Conservation (phyloP, 2,888 invertebrate species). For the Tineola bisselliella region DNA sequence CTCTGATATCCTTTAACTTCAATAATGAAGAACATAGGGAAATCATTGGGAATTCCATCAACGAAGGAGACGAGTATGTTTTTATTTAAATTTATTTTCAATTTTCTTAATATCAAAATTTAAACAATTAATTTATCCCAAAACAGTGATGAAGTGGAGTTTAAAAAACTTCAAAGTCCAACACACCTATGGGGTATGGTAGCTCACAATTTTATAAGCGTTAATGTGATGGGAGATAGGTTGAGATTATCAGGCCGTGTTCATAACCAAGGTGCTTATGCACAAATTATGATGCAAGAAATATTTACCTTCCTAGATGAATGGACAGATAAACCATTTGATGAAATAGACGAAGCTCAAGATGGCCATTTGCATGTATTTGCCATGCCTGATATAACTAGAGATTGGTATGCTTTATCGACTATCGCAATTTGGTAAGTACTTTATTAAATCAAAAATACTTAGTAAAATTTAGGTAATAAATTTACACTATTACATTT, state of each 20-base stretch:
- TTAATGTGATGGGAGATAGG: slow-evolving; percentile 33
- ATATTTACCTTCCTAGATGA: slow-evolving; percentile 33
- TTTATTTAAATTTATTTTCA: background rate
- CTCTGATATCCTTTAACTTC: slow-evolving; percentile 46
- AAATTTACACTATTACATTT: background rate
- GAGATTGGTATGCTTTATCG: slow-evolving; percentile 46
- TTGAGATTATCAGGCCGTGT: slow-evolving; percentile 34
- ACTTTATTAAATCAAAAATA: background rate
- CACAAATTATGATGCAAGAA: slow-evolving; percentile 37
- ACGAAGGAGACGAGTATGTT: slow-evolving; percentile 37
- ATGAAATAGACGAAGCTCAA: slow-evolving; percentile 37
- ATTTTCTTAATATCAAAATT: background rate
- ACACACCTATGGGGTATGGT: slow-evolving; percentile 45
- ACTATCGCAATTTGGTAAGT: slow-evolving; percentile 54
- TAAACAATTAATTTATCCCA: background rate
- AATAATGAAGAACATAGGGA: slow-evolving; percentile 32
- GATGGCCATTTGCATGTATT: slow-evolving; percentile 36
- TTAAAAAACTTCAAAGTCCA: slow-evolving; percentile 33
- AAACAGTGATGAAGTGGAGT: slow-evolving; percentile 19
- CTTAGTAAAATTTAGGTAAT: background rate
- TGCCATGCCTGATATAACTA: slow-evolving; percentile 42
- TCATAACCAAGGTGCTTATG: slow-evolving; percentile 31
- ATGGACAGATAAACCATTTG: slow-evolving; percentile 41
- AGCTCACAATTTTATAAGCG: slow-evolving; percentile 39
- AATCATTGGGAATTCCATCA: slow-evolving; percentile 33